Evolutionary conservation across 2,797 vertebrate species (phyloP).

Genomic region (Ctenochaetus hawaiiensis): DNA sequence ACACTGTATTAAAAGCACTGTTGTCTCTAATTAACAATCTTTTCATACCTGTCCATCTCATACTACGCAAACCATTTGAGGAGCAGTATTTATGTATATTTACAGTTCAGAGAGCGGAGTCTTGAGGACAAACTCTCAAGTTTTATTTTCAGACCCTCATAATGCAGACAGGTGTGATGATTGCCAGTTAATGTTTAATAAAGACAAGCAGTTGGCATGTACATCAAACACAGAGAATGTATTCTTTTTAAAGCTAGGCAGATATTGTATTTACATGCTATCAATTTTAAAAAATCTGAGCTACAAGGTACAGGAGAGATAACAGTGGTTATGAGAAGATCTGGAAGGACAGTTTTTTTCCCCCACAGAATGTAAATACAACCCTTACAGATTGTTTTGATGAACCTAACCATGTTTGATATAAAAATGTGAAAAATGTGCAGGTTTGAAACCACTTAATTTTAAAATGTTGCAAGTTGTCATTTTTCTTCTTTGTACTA

Average conservation of each 20-base stretch:
- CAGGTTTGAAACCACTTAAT: slow-evolving; percentile 72
- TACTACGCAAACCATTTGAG: slow-evolving; percentile 66
- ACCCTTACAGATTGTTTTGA: slow-evolving; percentile 78
- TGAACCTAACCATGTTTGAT: slow-evolving; percentile 73
- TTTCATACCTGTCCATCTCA: slow-evolving; percentile 84
- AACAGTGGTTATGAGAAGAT: slow-evolving; percentile 42
- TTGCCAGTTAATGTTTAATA: slow-evolving; percentile 65
- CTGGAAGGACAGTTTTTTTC: slow-evolving; percentile 47
- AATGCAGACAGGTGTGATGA: slow-evolving; percentile 60
- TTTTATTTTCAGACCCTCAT: slow-evolving; percentile 70
- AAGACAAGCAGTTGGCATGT: slow-evolving; percentile 75
- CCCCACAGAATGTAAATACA: slow-evolving; percentile 86
- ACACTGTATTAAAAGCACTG: slow-evolving; percentile 85
- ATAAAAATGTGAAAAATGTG: slow-evolving; percentile 73
- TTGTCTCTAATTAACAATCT: slow-evolving; percentile 80
- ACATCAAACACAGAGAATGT: slow-evolving; percentile 83
- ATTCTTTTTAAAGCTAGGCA: slow-evolving; percentile 79
- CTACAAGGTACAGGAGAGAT: slow-evolving; percentile 39
- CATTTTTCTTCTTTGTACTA: slow-evolving; percentile 78
- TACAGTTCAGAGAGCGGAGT: slow-evolving; percentile 63
- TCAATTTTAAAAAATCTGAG: slow-evolving; percentile 48
- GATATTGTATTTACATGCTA: slow-evolving; percentile 71
- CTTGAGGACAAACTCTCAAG: slow-evolving; percentile 45
- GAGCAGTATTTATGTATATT: slow-evolving; percentile 78
- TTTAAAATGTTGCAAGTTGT: slow-evolving; percentile 75